Conservation (phyloP, 2,113 vertebrate genomes). For the Marcusenius ussheri region DNA sequence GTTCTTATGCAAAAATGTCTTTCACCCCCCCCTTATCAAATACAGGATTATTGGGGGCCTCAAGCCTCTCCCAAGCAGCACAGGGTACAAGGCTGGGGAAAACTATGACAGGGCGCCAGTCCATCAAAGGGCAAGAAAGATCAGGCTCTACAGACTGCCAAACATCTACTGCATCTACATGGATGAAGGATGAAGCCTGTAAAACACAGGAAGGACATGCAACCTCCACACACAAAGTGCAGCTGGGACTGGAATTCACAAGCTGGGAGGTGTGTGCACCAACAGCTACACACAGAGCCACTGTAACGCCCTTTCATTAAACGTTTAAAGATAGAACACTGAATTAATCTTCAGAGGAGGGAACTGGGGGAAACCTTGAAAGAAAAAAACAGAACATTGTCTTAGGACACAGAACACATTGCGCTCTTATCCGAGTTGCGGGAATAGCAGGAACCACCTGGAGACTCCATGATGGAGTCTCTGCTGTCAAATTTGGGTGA, state of each 20-base stretch:
- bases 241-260: not conserved
- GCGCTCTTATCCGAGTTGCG: slow-evolving; percentile 50
- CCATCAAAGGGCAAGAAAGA: not conserved
- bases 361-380: not conserved
- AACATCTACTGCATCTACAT: not conserved
- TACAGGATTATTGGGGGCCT: not conserved
- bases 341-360: not conserved
- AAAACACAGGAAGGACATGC: not conserved
- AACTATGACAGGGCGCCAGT: not conserved
- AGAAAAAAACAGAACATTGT: not conserved
- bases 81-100: not conserved
- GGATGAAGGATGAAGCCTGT: not conserved
- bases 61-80: not conserved
- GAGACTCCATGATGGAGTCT: slow-evolving; percentile 50
- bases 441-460: slow-evolving; percentile 48
- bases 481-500: slow-evolving; percentile 43
- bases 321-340: not conserved
- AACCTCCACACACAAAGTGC: not conserved
- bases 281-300: not conserved
- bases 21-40: not conserved
- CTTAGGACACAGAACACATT: slow-evolving; percentile 50
- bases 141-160: not conserved
- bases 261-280: not conserved
- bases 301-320: not conserved
- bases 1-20: not conserved